These are phyloP conservation scores for Hydropotes inermis DNA, from an alignment of 2,113 vertebrate species.

Conservation along the genomic window DNA sequence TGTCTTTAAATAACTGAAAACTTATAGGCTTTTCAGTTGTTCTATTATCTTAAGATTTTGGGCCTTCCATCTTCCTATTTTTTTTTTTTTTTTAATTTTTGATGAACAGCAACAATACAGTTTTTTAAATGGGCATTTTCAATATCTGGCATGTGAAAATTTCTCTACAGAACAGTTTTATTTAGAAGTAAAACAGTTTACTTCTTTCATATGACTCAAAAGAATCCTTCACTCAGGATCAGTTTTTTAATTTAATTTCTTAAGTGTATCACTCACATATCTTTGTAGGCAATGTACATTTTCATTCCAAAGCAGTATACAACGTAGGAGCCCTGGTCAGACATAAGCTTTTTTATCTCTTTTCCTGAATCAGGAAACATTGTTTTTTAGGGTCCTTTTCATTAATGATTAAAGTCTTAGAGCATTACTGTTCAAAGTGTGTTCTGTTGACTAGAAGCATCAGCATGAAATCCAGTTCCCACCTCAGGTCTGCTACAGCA, in stretches of 20 bases:
- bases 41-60: not conserved
- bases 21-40: not conserved
- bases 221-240: not conserved
- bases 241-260: not conserved
- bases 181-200: not conserved
- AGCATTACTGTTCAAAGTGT: not conserved
- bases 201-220: not conserved
- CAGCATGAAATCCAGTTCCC: not conserved
- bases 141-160: not conserved
- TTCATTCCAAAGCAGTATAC: not conserved
- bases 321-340: not conserved
- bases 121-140: not conserved
- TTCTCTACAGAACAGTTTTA: not conserved
- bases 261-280: not conserved
- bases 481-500: not conserved
- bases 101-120: not conserved
- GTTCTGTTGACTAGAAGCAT: not conserved
- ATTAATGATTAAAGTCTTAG: not conserved
- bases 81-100: not conserved
- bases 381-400: not conserved
- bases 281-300: not conserved
- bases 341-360: not conserved
- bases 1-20: conserved; percentile 18
- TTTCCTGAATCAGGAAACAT: not conserved
- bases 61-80: not conserved